phyloP scores from a whole-genome alignment of 2,113 vertebrate species.

The Salvelinus fontinalis region DNA sequence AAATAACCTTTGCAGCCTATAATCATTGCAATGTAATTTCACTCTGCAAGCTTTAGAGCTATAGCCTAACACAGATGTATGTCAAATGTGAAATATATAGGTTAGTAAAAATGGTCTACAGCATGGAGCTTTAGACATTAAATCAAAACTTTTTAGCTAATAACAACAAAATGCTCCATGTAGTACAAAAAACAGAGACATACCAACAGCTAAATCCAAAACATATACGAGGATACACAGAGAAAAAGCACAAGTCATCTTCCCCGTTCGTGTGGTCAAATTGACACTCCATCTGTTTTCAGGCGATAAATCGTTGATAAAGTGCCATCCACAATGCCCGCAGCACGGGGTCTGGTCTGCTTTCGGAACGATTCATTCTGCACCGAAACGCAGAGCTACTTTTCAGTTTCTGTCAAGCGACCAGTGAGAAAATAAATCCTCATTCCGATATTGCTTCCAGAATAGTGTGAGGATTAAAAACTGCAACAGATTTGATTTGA shows the following conservation, averaged over 20 bases:
- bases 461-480: slow-evolving; percentile 42
- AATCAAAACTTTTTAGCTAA: too few species aligned
- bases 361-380: slow-evolving; percentile 42
- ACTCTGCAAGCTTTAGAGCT: too few species aligned
- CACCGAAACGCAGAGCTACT: background rate
- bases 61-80: too few species aligned
- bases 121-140: too few species aligned
- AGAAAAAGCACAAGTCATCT: slow-evolving; percentile 59
- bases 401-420: slow-evolving; percentile 6
- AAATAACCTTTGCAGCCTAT: too few species aligned
- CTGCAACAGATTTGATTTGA: slow-evolving; percentile 31
- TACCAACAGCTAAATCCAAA: slow-evolving; percentile 54
- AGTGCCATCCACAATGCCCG: slow-evolving; percentile 33
- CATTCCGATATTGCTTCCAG: slow-evolving; percentile 7
- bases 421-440: background rate
- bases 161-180: background rate
- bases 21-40: too few species aligned
- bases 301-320: slow-evolving; percentile 27
- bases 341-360: slow-evolving; percentile 22
- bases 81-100: too few species aligned
- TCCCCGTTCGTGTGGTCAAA: slow-evolving; percentile 51
- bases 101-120: too few species aligned
- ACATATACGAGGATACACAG: slow-evolving; percentile 57
- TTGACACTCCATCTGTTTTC: slow-evolving; percentile 49
- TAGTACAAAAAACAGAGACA: slow-evolving; percentile 32